A percentile compares a stretch with the other conserved stretches of the same genome.
Evolutionary conservation across 2,113 vertebrate genomes (phyloP).

Genomic region (Motacilla alba): DNA sequence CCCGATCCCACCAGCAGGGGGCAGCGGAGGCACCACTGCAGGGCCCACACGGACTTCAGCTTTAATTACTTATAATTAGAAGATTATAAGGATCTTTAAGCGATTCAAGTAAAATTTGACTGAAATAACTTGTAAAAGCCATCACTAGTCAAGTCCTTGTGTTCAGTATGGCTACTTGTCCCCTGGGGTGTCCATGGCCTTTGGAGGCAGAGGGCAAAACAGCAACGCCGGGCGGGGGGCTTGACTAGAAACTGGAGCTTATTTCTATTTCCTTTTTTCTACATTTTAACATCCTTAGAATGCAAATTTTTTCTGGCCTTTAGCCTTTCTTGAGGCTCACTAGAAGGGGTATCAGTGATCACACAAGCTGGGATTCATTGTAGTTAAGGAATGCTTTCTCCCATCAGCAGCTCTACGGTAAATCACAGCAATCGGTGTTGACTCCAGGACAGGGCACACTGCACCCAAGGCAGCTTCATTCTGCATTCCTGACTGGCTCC

Average conservation of each 20-base stretch:
- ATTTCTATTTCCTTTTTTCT: not conserved
- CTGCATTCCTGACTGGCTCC: not conserved
- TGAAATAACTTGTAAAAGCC: not conserved
- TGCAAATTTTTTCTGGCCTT: not conserved
- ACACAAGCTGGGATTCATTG: not conserved
- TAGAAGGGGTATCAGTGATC: not conserved
- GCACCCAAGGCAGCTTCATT: not conserved
- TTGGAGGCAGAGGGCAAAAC: not conserved
- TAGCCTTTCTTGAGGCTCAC: not conserved
- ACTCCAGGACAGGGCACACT: not conserved
- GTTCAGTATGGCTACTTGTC: not conserved
- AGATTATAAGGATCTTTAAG: not conserved
- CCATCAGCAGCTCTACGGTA: no score
- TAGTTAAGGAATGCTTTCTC: not conserved
- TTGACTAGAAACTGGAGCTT: not conserved
- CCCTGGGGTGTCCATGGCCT: no score
- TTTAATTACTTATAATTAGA: not conserved
- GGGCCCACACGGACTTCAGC: rapidly evolving
- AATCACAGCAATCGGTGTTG: not conserved
- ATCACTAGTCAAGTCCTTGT: not conserved
- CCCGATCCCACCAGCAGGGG: constrained; percentile 14
- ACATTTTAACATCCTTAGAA: not conserved
- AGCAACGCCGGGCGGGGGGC: rapidly evolving
- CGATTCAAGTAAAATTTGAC: not conserved
- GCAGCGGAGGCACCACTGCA: not conserved